These are phyloP conservation scores for Pecten maximus DNA, from an alignment of 2,888 invertebrate species.

Conservation along the genomic window DNA sequence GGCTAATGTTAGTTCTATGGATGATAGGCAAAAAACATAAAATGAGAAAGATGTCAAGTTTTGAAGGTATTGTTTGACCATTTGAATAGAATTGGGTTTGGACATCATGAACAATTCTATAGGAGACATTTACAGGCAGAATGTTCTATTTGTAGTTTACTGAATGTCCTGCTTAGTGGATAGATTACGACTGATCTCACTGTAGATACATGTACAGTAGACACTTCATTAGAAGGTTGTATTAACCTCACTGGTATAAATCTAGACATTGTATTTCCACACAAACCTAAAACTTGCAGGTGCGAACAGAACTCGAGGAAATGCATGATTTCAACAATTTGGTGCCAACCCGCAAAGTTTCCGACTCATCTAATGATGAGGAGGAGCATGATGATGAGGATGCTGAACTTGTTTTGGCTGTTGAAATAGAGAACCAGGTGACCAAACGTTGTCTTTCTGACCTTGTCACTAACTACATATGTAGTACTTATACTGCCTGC, in stretches of 20 bases:
- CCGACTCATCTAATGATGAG: conserved; percentile 23
- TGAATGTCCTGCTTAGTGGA: too few relatives aligned
- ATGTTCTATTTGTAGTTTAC: too few relatives aligned
- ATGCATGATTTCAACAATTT: conserved; percentile 42
- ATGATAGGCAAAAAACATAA: not conserved
- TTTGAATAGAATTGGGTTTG: not conserved
- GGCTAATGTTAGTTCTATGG: not conserved
- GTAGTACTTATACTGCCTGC: not conserved
- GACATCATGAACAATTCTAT: not conserved
- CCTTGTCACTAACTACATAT: not conserved
- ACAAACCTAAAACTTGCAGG: conserved; percentile 46
- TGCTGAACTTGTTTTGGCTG: conserved; percentile 7
- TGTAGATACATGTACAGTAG: not conserved
- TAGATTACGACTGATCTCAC: not conserved
- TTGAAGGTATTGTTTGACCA: not conserved
- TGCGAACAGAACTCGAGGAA: conserved; percentile 52
- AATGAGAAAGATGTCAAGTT: not conserved
- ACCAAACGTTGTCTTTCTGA: not conserved
- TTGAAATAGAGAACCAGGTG: conserved; percentile 35
- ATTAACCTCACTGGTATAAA: not conserved
- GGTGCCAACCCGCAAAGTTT: not conserved
- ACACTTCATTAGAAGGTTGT: not conserved
- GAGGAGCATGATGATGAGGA: not conserved
- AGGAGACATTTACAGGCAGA: not conserved
- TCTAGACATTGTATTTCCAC: not conserved